A percentile compares a stretch with the other conserved stretches of the same genome.
Evolutionary conservation across 2,797 vertebrate genomes (phyloP).

Genomic region (Microctenopoma steveboyesi): DNA sequence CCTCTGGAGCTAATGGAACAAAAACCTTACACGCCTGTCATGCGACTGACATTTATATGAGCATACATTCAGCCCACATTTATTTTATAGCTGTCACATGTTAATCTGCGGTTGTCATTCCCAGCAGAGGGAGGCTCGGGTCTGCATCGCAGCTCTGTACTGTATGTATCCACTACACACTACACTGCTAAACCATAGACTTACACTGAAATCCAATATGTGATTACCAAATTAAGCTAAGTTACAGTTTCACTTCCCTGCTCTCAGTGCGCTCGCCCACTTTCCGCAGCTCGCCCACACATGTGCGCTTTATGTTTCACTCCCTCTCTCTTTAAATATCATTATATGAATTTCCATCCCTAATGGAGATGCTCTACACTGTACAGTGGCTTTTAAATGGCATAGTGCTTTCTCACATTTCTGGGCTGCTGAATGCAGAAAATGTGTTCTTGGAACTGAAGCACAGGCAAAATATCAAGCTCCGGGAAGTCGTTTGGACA

Average conservation of each 20-base stretch:
- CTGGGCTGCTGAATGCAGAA: constrained; percentile 8
- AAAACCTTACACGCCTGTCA: not conserved
- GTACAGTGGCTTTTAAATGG: constrained; percentile 5
- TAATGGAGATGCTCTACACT: not conserved
- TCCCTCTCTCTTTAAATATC: constrained; percentile 22
- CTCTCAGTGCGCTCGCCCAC: constrained; percentile 16
- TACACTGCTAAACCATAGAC: constrained; percentile 3
- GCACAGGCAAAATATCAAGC: no score
- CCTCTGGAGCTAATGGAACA: not conserved
- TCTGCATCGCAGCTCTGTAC: not conserved
- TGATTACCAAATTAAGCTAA: constrained; percentile 26
- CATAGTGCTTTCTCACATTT: constrained; percentile 22
- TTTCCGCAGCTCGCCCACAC: constrained; percentile 21
- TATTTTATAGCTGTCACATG: not conserved
- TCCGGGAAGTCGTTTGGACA: constrained; percentile 10
- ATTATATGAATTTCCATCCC: constrained; percentile 30
- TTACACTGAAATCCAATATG: not conserved
- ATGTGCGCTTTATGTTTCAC: not conserved
- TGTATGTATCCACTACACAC: not conserved
- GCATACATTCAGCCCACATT: not conserved
- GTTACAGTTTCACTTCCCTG: constrained; percentile 16
- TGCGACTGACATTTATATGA: not conserved
- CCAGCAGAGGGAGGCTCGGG: not conserved
- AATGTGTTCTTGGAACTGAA: constrained; percentile 17
- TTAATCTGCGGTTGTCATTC: not conserved